These are phyloP conservation scores for Sebastolobus altivelis DNA, from an alignment of 2,797 vertebrate species.

Conservation along the genomic window DNA sequence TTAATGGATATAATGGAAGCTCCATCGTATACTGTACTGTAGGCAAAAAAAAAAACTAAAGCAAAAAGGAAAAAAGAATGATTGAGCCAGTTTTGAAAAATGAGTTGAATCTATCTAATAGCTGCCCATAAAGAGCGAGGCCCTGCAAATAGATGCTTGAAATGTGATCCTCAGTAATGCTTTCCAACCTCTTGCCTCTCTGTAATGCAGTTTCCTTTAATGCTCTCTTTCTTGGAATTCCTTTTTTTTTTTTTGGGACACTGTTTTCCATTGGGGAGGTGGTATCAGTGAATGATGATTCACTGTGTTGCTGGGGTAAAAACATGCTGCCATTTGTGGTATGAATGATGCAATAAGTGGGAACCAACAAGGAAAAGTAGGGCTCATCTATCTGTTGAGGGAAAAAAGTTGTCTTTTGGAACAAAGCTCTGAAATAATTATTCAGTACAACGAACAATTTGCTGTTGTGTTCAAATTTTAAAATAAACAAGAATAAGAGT, in stretches of 20 bases:
- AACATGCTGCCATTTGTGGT: constrained; percentile 32
- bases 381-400: constrained; percentile 8
- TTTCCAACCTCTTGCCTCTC: constrained; percentile 63
- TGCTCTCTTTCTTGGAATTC: constrained; percentile 70
- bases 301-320: constrained; percentile 45
- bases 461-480: background rate
- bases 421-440: background rate
- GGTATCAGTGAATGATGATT: constrained; percentile 43
- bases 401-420: background rate
- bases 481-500: constrained; percentile 13
- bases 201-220: constrained; percentile 77
- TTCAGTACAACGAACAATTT: background rate
- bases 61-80: constrained; percentile 23
- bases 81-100: constrained; percentile 69
- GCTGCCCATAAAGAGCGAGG: constrained; percentile 69
- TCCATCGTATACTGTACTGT: constrained; percentile 33
- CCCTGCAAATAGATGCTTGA: constrained; percentile 75
- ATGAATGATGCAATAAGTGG: constrained; percentile 49
- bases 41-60: constrained; percentile 39
- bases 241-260: constrained; percentile 53
- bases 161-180: constrained; percentile 78
- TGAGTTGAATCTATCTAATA: constrained; percentile 77
- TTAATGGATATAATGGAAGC: constrained; percentile 65
- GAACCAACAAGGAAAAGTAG: constrained; percentile 20
- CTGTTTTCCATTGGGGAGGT: constrained; percentile 25